Conservation (phyloP, 2,888 invertebrate genomes). For the Nymphalis polychloros region DNA sequence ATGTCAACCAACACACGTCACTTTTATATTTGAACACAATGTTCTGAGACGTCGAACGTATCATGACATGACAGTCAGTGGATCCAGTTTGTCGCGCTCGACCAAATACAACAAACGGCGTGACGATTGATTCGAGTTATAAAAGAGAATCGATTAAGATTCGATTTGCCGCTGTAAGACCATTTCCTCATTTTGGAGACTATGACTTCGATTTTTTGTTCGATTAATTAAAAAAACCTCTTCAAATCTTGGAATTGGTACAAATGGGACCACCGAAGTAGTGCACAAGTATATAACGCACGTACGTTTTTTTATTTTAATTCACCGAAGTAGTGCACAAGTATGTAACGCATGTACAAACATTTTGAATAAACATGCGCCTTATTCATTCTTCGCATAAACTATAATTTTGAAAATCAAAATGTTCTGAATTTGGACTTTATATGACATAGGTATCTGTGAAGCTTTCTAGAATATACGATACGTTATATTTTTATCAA, state of each 20-base stretch:
- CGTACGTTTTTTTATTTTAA: not conserved
- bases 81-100: slow-evolving; percentile 4
- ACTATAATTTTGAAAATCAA: no score
- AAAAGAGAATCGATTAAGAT: slow-evolving; percentile 25
- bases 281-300: not conserved
- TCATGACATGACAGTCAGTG: not conserved
- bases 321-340: no score
- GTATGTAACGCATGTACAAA: no score
- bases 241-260: not conserved
- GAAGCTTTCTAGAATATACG: no score
- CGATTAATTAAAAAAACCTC: slow-evolving; percentile 2
- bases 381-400: no score
- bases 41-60: no score
- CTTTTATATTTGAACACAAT: no score
- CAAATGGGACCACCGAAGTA: slow-evolving; percentile 5
- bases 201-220: not conserved
- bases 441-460: no score
- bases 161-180: slow-evolving; percentile 17
- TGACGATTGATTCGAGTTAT: slow-evolving; percentile 21
- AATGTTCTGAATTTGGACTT: no score
- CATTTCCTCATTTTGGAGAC: slow-evolving; percentile 9
- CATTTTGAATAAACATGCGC: no score
- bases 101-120: slow-evolving; percentile 14
- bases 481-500: no score
- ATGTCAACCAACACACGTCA: no score